Evolutionary conservation across 2,888 invertebrate genomes (phyloP), one percentile per base, ranked within the genome.

Genomic region (Agrilus biguttatus): DNA sequence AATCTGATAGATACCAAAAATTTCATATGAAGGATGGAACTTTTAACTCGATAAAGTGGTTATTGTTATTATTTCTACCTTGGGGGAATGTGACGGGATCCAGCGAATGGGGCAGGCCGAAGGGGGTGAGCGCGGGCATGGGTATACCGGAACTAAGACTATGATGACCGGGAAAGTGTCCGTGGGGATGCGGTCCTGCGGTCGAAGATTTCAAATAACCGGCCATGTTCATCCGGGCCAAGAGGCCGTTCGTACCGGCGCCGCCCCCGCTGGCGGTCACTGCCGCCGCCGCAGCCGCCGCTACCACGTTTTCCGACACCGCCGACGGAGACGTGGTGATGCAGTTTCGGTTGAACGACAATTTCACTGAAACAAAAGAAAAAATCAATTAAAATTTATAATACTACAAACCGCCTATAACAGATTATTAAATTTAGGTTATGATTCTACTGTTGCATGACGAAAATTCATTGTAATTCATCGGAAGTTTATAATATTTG

Each of bases 41-140:
- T 17, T 17, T 17, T 17, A 4, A 17, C 17, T 17, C 17, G 17
- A 17, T 17, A 4, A 28, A 10, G 10, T 10, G 4, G 10, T 28
- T 28, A 28, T n/a, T n/a, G n/a, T 3, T 28, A 28, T 28, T 28
- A 13, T 51, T 54, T 52, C 61, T 62, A 66, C 65, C 66, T 63
- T 62, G 64, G 42, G 61, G 58, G 46, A 59, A 65, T 3, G 60
- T 56, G 10, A 62, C 59, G n/a, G 61, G 55, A 14, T 63, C 62
- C 49, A 62, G 45, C n/a, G 59, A 53, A 45, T 64, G 64, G 3
- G 59, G 52, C 10, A 65, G 49, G 4, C 59, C 60, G 47, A 64
- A 65, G 0, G 59, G 59, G 4, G 56, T 53, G 28, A 65, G 45
- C 7, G 53, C 54, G 5, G 62, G 55, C 59, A 63, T 60, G 6